Percentiles rank a stretch among this genome's conserved stretches.
These are phyloP conservation scores for Popillia japonica DNA, from an alignment of 1,140 invertebrate species.

Conservation along the genomic window DNA sequence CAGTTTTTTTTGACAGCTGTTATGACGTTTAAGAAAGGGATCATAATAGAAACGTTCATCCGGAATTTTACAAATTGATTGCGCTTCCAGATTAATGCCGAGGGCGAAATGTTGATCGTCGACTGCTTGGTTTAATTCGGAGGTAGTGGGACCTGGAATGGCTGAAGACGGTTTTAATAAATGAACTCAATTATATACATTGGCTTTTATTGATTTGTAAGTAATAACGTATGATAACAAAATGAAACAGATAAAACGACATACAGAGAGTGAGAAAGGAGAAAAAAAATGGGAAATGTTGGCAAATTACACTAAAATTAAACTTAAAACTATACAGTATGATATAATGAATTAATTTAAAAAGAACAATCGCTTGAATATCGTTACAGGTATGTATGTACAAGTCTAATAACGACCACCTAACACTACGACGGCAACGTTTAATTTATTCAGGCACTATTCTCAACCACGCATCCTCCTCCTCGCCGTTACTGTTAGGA, in stretches of 20 bases:
- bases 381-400: neutral
- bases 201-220: neutral
- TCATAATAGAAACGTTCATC: no score
- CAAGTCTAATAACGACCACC: neutral
- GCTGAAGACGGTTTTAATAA: neutral
- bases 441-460: conserved; percentile 53
- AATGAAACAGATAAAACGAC: neutral
- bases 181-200: neutral
- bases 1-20: no score
- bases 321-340: conserved; percentile 30
- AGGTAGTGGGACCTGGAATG: no score
- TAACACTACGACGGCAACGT: neutral
- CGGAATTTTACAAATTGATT: no score
- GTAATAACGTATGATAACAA: neutral
- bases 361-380: neutral
- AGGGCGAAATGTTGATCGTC: no score
- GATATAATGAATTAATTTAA: neutral
- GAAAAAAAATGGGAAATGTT: neutral
- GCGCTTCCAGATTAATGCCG: no score
- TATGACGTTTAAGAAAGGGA: no score
- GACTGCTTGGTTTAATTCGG: no score
- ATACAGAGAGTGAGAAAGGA: neutral
- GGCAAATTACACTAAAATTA: no score
- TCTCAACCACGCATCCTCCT: conserved; percentile 60
- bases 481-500: conserved; percentile 61